These are phyloP conservation scores for Aratinga solstitialis DNA, from an alignment of 2,797 vertebrate species.

Conservation along the genomic window DNA sequence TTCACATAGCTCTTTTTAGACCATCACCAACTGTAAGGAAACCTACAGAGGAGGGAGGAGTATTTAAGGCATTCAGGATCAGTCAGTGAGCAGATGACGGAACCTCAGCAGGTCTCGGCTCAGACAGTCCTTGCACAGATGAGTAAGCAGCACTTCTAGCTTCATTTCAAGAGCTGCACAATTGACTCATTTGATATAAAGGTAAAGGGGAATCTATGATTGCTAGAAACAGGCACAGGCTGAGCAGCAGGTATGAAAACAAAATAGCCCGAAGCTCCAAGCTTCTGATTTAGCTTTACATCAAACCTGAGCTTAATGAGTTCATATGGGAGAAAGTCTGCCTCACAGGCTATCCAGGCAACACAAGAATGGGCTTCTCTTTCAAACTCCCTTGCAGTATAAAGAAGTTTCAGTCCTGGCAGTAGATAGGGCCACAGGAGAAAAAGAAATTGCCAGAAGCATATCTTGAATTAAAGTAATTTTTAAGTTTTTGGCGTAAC, in stretches of 20 bases:
- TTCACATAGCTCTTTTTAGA: not conserved
- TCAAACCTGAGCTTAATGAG: not conserved
- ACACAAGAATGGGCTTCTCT: not conserved
- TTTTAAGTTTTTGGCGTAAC: not conserved
- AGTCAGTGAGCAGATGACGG: not conserved
- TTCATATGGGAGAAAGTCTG: not conserved
- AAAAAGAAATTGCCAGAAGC: not conserved
- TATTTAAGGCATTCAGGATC: not conserved
- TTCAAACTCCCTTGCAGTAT: not conserved
- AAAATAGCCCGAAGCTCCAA: not conserved
- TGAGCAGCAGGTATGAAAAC: not conserved
- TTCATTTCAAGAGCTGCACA: not conserved
- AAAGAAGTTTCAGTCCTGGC: not conserved
- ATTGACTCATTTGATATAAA: not conserved
- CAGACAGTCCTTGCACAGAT: not conserved
- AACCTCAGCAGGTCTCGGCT: not conserved
- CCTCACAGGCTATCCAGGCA: not conserved
- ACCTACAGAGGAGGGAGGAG: not conserved
- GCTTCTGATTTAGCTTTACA: not conserved
- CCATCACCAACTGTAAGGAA: not conserved
- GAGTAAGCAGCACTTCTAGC: not conserved
- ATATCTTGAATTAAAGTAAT: not conserved
- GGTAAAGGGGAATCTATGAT: not conserved
- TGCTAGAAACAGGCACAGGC: not conserved
- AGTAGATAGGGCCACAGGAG: not conserved